Conservation (phyloP, 1,140 invertebrate genomes). For the Cydia strobilella region DNA sequence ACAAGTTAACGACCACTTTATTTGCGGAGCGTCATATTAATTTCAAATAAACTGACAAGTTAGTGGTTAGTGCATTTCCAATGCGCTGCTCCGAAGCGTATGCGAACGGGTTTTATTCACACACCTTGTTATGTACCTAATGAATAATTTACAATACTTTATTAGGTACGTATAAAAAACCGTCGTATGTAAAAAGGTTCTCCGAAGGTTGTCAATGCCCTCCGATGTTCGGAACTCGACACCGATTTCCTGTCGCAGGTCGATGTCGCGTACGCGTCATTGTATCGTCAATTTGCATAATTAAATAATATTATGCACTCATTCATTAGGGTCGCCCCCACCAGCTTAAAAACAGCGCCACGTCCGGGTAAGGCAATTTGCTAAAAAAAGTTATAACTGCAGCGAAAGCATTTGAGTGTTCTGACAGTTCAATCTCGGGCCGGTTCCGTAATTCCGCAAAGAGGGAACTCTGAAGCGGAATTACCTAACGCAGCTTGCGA, state of each 20-base stretch:
- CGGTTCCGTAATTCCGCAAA: constrained; percentile 58
- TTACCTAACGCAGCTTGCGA: constrained; percentile 60
- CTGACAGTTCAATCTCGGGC: constrained; percentile 55
- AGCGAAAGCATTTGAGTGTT: constrained; percentile 45
- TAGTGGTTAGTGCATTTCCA: constrained; percentile 4
- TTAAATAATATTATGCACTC: constrained; percentile 71
- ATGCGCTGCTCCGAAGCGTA: not conserved
- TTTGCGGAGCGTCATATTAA: not conserved
- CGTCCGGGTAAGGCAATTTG: constrained; percentile 30
- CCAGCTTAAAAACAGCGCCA: constrained; percentile 44
- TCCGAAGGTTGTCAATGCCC: constrained; percentile 48
- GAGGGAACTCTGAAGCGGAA: constrained; percentile 62
- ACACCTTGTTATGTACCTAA: constrained; percentile 21
- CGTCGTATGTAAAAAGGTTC: constrained; percentile 43
- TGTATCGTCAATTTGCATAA: constrained; percentile 66
- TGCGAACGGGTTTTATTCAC: constrained; percentile 1
- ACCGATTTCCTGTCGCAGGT: constrained; percentile 63
- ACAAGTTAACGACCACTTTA: not conserved
- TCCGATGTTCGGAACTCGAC: constrained; percentile 56
- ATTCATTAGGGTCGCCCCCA: constrained; percentile 56
- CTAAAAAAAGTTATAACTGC: constrained; percentile 31
- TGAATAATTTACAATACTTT: constrained; percentile 28
- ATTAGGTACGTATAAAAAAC: constrained; percentile 40
- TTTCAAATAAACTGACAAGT: constrained; percentile 7
- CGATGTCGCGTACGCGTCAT: constrained; percentile 55